A percentile compares a stretch with the other conserved stretches of the same genome.
These are phyloP conservation scores for Smittia aterrima DNA, from an alignment of 2,888 invertebrate species.

Conservation along the genomic window DNA sequence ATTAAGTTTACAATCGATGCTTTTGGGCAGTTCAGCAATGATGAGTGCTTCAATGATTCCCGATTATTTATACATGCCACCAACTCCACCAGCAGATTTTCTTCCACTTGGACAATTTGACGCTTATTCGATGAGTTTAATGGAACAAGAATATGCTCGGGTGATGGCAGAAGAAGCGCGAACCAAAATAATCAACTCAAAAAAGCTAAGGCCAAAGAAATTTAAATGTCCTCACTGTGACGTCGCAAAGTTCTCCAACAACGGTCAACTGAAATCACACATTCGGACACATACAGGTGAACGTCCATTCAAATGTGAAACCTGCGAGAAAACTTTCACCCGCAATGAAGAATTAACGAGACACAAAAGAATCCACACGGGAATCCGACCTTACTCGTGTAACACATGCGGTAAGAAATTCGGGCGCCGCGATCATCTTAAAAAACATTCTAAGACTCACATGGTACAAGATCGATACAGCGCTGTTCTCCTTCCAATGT, in stretches of 20 bases:
- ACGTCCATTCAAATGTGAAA: slow-evolving; percentile 83
- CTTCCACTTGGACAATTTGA: slow-evolving; percentile 44
- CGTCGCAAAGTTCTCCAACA: slow-evolving; percentile 84
- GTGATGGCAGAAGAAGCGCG: slow-evolving; percentile 71
- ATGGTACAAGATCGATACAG: slow-evolving; percentile 61
- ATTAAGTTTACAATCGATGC: slow-evolving; percentile 4
- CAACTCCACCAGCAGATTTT: slow-evolving; percentile 36
- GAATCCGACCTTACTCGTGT: slow-evolving; percentile 82
- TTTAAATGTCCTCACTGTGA: slow-evolving; percentile 88
- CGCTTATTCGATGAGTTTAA: slow-evolving; percentile 55
- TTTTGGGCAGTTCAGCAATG: slow-evolving; percentile 26
- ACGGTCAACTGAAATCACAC: slow-evolving; percentile 87
- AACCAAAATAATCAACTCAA: slow-evolving; percentile 63
- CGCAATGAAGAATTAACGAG: slow-evolving; percentile 88
- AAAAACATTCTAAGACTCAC: slow-evolving; percentile 90
- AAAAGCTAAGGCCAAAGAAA: slow-evolving; percentile 83
- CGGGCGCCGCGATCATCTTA: slow-evolving; percentile 89
- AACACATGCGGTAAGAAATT: slow-evolving; percentile 87
- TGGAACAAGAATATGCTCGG: slow-evolving; percentile 69
- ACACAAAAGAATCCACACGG: slow-evolving; percentile 88
- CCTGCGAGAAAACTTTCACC: slow-evolving; percentile 86
- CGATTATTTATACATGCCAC: slow-evolving; percentile 37
- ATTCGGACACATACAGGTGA: slow-evolving; percentile 90
- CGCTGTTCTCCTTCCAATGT: slow-evolving; percentile 62
- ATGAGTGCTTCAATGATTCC: slow-evolving; percentile 3